Conservation (phyloP, 2,113 vertebrate genomes). For the Columba livia region DNA sequence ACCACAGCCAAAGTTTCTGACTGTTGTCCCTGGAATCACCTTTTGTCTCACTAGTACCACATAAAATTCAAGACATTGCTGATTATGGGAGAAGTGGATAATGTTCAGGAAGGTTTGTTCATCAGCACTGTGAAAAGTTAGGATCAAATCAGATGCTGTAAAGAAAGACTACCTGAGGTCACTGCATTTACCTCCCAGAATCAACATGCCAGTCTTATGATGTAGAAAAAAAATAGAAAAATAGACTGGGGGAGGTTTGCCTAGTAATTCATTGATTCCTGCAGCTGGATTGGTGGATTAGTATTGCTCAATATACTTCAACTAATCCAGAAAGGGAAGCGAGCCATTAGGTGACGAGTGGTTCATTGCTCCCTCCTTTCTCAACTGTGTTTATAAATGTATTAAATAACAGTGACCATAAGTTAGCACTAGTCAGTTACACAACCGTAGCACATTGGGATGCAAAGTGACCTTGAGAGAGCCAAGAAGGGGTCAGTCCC, state of each 20-base stretch:
- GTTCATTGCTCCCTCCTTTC: constrained; percentile 28
- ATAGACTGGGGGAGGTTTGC: neutral
- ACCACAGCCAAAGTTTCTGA: neutral
- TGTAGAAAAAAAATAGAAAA: neutral
- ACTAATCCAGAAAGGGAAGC: constrained; percentile 51
- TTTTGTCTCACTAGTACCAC: neutral
- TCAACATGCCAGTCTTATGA: neutral
- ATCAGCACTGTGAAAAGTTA: neutral
- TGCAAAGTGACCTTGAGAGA: neutral
- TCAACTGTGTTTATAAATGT: neutral
- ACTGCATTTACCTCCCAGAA: neutral
- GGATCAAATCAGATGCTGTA: neutral
- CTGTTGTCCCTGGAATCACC: neutral
- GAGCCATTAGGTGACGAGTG: constrained; percentile 26
- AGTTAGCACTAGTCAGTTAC: neutral
- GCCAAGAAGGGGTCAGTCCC: neutral
- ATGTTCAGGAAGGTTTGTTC: neutral
- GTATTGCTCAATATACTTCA: constrained; percentile 40
- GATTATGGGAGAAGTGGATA: neutral
- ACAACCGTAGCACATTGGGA: neutral
- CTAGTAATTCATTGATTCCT: neutral
- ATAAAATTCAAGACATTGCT: neutral
- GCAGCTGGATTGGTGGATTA: neutral
- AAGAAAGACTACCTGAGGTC: neutral
- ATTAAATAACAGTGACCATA: constrained; percentile 9